Conservation (phyloP, 2,797 vertebrate genomes). For the Thalassophryne amazonica region DNA sequence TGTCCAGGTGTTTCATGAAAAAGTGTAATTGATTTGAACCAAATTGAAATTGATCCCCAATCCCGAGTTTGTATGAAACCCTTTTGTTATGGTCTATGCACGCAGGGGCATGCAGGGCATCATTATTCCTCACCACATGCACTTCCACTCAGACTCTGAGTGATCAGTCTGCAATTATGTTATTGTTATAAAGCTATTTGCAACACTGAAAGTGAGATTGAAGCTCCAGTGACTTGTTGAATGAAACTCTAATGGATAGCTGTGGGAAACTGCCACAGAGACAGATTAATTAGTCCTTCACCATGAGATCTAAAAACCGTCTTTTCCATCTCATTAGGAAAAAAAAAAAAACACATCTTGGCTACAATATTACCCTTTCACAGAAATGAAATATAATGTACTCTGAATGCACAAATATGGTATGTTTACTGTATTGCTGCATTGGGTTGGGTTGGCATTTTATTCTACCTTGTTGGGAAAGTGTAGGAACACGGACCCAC, state of each 20-base stretch:
- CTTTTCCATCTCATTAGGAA: slow-evolving; percentile 83
- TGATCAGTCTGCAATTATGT: slow-evolving; percentile 73
- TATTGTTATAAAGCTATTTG: slow-evolving; percentile 72
- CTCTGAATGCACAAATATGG: slow-evolving; percentile 80
- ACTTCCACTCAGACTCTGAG: slow-evolving; percentile 55
- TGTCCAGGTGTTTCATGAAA: slow-evolving; percentile 39
- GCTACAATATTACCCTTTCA: slow-evolving; percentile 86
- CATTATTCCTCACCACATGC: slow-evolving; percentile 65
- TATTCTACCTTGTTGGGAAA: no score
- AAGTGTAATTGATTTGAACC: slow-evolving; percentile 56
- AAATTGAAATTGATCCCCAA: slow-evolving; percentile 44
- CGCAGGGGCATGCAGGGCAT: slow-evolving; percentile 26
- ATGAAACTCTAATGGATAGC: slow-evolving; percentile 78
- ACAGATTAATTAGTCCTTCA: slow-evolving; percentile 91
- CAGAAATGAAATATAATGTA: slow-evolving; percentile 84
- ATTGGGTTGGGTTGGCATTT: slow-evolving; percentile 67
- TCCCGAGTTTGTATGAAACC: slow-evolving; percentile 42
- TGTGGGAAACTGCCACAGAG: slow-evolving; percentile 81
- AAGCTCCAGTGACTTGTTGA: slow-evolving; percentile 68
- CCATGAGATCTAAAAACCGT: slow-evolving; percentile 76
- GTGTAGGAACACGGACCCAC: no score
- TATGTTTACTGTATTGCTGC: slow-evolving; percentile 26
- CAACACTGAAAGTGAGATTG: slow-evolving; percentile 65
- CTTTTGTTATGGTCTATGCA: slow-evolving; percentile 41
- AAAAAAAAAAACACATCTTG: slow-evolving; percentile 78